phyloP scores from a whole-genome alignment of 1,140 invertebrate genomes.

The Phthorimaea operculella region DNA sequence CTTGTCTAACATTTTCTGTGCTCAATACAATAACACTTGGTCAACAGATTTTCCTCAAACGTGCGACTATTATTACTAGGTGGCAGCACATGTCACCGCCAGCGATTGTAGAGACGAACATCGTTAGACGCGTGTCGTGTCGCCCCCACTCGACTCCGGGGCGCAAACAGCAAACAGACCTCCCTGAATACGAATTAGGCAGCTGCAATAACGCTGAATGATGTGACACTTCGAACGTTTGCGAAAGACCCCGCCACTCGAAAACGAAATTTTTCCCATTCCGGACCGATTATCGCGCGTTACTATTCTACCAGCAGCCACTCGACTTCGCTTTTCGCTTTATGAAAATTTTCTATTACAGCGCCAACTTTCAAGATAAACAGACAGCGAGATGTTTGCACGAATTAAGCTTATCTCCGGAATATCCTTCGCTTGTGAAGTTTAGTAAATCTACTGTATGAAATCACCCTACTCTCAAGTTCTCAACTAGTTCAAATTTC shows the following conservation, averaged over 20 bases:
- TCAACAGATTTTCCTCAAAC: no score
- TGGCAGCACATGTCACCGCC: no score
- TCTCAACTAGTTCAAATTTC: not conserved
- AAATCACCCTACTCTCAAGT: not conserved
- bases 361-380: not conserved
- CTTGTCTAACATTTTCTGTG: no score
- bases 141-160: no score
- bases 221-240: constrained; percentile 41
- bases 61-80: no score
- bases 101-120: no score
- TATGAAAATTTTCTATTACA: not conserved
- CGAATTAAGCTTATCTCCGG: not conserved
- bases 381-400: not conserved
- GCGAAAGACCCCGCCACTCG: not conserved
- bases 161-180: constrained; percentile 33
- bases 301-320: no score
- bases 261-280: not conserved
- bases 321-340: not conserved
- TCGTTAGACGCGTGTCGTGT: no score
- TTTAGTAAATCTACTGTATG: not conserved
- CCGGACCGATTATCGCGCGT: not conserved
- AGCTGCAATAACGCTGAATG: constrained; percentile 39
- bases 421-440: not conserved
- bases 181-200: constrained; percentile 47
- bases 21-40: no score